Conservation (phyloP, 2,888 invertebrate species). For the Abrostola triplasia region DNA sequence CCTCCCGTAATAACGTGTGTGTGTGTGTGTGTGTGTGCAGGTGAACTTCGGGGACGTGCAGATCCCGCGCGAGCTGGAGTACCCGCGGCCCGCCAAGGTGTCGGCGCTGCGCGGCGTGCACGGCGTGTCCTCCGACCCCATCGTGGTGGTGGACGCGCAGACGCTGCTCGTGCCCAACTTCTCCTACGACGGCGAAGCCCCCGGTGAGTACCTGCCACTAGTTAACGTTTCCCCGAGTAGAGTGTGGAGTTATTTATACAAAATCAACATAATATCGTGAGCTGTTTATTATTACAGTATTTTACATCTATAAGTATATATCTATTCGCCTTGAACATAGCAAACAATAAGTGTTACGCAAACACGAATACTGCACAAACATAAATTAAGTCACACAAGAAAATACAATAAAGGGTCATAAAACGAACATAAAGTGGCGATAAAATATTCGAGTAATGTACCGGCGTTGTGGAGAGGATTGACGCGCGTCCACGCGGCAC, state of each 20-base stretch:
- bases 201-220: slow-evolving; percentile 88
- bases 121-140: slow-evolving; percentile 94
- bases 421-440: too few species aligned
- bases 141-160: slow-evolving; percentile 97
- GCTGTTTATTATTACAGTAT: too few species aligned
- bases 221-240: not conserved
- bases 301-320: too few species aligned
- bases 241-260: not conserved
- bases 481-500: too few species aligned
- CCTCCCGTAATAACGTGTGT: not conserved
- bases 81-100: slow-evolving; percentile 95
- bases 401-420: too few species aligned
- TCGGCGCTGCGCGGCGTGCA: slow-evolving; percentile 93
- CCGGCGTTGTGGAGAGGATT: too few species aligned
- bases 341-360: too few species aligned
- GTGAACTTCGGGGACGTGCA: slow-evolving; percentile 96
- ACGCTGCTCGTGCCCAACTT: slow-evolving; percentile 96
- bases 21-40: slow-evolving; percentile 86
- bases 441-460: too few species aligned
- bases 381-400: too few species aligned
- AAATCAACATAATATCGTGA: too few species aligned
- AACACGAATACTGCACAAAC: too few species aligned
- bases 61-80: slow-evolving; percentile 93
- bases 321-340: too few species aligned
- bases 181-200: slow-evolving; percentile 97